These are phyloP conservation scores for Menidia menidia DNA, from an alignment of 2,797 vertebrate species.

Conservation along the genomic window DNA sequence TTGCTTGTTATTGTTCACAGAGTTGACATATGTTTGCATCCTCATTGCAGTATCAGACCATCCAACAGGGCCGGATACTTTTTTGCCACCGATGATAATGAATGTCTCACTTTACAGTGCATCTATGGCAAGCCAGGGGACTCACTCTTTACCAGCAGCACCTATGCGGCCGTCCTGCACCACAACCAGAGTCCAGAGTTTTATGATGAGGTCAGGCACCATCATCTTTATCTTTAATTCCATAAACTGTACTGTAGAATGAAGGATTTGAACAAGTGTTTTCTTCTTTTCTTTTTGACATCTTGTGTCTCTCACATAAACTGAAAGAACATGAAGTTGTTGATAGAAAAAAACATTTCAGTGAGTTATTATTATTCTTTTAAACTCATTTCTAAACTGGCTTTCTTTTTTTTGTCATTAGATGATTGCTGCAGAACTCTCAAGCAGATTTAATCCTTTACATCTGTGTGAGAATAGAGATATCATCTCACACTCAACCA, in stretches of 20 bases:
- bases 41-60: constrained; percentile 43
- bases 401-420: not conserved
- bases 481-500: constrained; percentile 37
- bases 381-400: not conserved
- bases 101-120: constrained; percentile 84
- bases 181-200: constrained; percentile 98
- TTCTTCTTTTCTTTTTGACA: too few species aligned
- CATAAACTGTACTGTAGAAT: not conserved
- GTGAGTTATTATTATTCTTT: not conserved
- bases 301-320: not conserved
- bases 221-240: not conserved
- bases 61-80: constrained; percentile 10
- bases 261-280: not conserved
- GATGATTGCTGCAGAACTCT: constrained; percentile 36
- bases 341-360: not conserved
- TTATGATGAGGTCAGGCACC: constrained; percentile 92
- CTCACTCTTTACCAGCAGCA: constrained; percentile 85
- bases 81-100: not conserved
- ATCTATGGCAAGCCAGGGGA: constrained; percentile 94
- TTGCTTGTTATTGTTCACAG: constrained; percentile 60
- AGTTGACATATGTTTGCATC: constrained; percentile 48
- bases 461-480: constrained; percentile 42
- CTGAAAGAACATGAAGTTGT: not conserved
- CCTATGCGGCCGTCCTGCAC: constrained; percentile 90
- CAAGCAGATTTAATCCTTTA: constrained; percentile 54